phyloP scores from a whole-genome alignment of 92 coral and sea anemone genomes.

The Umimayanthus kanabou region DNA sequence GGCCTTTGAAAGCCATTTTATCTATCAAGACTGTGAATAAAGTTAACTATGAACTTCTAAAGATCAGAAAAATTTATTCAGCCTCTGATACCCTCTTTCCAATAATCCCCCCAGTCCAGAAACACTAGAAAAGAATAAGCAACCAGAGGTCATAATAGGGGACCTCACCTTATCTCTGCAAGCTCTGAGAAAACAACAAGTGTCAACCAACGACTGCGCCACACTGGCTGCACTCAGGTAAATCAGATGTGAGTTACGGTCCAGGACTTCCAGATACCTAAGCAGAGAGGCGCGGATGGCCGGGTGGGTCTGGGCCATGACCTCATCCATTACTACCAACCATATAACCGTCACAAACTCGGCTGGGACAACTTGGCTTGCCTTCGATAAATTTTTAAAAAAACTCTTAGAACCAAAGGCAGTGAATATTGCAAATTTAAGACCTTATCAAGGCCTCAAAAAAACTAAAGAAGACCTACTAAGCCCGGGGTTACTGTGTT shows the following conservation, averaged over 20 bases:
- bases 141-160: too few species aligned
- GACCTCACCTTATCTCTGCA: conserved; percentile 60
- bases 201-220: conserved; percentile 56
- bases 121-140: too few species aligned
- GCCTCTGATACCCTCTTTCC: too few species aligned
- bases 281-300: conserved; percentile 59
- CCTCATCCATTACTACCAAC: conserved; percentile 82
- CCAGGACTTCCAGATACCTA: conserved; percentile 65
- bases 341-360: conserved; percentile 79
- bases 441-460: too few species aligned
- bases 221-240: conserved; percentile 48
- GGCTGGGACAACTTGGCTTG: conserved; percentile 65
- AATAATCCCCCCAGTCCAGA: too few species aligned
- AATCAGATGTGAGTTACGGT: conserved; percentile 58
- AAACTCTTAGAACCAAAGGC: neutral
- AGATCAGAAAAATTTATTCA: too few species aligned
- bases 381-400: conserved; percentile 41
- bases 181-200: conserved; percentile 71
- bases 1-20: too few species aligned
- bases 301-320: conserved; percentile 68
- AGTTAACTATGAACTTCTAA: too few species aligned
- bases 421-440: too few species aligned
- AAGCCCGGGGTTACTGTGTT: too few species aligned
- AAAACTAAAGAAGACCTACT: too few species aligned
- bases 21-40: too few species aligned